phyloP scores from a whole-genome alignment of 2,113 vertebrate species.

The Apaloderma vittatum region DNA sequence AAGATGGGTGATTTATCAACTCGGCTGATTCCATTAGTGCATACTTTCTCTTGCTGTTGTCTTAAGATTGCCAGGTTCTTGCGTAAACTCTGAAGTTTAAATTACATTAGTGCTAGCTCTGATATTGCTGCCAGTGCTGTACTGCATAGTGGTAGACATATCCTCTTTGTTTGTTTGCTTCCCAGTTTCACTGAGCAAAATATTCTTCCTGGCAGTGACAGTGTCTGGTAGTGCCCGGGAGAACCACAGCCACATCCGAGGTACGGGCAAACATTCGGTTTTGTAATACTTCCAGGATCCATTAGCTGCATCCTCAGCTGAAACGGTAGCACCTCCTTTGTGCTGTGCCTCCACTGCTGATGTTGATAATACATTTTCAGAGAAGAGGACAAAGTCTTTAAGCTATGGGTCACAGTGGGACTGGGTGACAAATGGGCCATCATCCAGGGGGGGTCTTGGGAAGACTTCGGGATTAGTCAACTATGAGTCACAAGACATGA shows the following conservation, averaged over 20 bases:
- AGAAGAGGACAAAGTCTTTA: not conserved
- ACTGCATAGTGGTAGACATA: not conserved
- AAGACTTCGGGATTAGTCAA: not conserved
- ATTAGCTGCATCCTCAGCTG: not conserved
- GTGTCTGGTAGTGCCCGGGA: not conserved
- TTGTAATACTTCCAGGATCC: rapidly evolving
- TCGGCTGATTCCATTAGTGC: not conserved
- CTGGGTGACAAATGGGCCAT: not conserved
- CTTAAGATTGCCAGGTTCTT: not conserved
- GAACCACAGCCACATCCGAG: not conserved
- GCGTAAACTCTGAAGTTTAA: not conserved
- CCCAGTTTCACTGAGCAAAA: not conserved
- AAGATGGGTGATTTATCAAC: constrained; percentile 7
- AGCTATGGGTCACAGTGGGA: not conserved
- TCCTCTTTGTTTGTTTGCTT: not conserved
- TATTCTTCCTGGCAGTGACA: not conserved
- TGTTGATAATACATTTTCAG: not conserved
- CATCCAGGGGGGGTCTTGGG: not conserved
- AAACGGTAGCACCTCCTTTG: not conserved
- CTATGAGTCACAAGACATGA: not conserved
- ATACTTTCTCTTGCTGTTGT: not conserved
- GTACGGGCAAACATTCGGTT: not conserved
- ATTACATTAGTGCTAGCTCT: not conserved
- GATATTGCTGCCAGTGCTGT: not conserved
- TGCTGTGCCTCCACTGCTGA: not conserved